Base-by-base conservation (phyloP, 2,888 invertebrate species). In the Ryuthela nishihirai region DNA sequence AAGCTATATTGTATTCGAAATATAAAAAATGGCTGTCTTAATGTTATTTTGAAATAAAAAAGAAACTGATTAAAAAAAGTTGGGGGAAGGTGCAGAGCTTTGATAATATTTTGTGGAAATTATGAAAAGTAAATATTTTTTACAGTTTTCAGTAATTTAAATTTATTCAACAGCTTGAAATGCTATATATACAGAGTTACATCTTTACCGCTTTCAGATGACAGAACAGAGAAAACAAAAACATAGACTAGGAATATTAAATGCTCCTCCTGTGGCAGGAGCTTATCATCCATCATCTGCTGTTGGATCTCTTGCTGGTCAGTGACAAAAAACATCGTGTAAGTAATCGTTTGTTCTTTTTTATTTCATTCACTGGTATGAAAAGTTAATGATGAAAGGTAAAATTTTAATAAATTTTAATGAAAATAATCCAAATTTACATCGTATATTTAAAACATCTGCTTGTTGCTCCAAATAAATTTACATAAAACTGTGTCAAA, bases 151-250 rank as follows among this genome's bases (percentile, higher is more conserved):
- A 29, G 29, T 29, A 29, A 29, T 29, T 9, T 7, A 12, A 29
- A 29, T 29, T 12, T 9, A 29, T 29, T 29, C 9, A 29, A 29
- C 12, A 29, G 1, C 5, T 2, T 9, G 7, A 36, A 38, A 12
- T 21, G 18, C 6, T 18, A 25, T 41, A 18, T 34, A n/a, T 45
- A 9, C 9, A 20, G 17, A 20, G 20, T 38, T 36, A 17, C 23
- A 36, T 40, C 34, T 34, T 20, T 45, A 34, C n/a, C 7, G 23
- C 23, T 26, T 68, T 15, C 73, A 87, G 85, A 93, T 94, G 93
- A 90, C 92, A 21, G 94, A 95, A 74, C 93, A 94, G 73, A 81
- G 93, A 56, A 94, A 94, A 74, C 92, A 94, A 73, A 93, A 93
- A 71, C 93, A 94, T 75, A 83, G 94, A 66, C 81, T 90, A 69